These are phyloP conservation scores for Calameuta pallipes DNA, from an alignment of 2,888 invertebrate species.

Conservation along the genomic window DNA sequence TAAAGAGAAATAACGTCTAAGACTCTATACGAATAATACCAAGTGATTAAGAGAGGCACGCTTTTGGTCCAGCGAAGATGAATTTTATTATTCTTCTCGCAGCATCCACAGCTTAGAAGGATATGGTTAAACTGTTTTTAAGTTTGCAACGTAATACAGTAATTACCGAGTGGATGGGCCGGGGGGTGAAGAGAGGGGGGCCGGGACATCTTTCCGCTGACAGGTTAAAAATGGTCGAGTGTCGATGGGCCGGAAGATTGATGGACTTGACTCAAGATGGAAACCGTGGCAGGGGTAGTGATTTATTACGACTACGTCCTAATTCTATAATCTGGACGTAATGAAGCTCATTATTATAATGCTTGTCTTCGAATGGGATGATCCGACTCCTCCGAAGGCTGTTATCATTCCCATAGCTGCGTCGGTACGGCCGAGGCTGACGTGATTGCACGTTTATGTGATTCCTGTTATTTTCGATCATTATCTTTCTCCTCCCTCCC, in stretches of 20 bases:
- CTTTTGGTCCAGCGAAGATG: background rate
- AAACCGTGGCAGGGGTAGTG: conserved; percentile 33
- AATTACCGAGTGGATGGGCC: background rate
- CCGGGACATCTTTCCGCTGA: conserved; percentile 4
- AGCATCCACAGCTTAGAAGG: background rate
- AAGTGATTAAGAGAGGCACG: background rate
- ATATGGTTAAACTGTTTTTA: conserved; percentile 1
- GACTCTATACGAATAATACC: background rate
- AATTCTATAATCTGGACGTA: conserved; percentile 60
- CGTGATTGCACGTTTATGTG: conserved; percentile 60
- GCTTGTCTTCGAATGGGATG: conserved; percentile 58
- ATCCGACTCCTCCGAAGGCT: conserved; percentile 38
- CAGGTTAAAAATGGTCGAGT: conserved; percentile 8
- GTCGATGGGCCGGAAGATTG: conserved; percentile 5
- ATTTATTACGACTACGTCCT: conserved; percentile 57
- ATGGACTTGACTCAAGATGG: background rate
- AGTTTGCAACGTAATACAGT: conserved; percentile 8
- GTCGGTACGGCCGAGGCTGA: conserved; percentile 39
- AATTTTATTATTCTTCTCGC: background rate
- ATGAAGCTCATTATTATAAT: conserved; percentile 62
- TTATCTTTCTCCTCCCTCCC: conserved; percentile 40
- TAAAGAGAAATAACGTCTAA: background rate
- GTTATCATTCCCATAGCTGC: conserved; percentile 46
- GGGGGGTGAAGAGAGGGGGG: background rate
- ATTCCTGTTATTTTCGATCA: conserved; percentile 64